A percentile compares a stretch with the other conserved stretches of the same genome.
phyloP scores from a whole-genome alignment of 2,797 vertebrate species.

The Paedocypris micromegethes region DNA sequence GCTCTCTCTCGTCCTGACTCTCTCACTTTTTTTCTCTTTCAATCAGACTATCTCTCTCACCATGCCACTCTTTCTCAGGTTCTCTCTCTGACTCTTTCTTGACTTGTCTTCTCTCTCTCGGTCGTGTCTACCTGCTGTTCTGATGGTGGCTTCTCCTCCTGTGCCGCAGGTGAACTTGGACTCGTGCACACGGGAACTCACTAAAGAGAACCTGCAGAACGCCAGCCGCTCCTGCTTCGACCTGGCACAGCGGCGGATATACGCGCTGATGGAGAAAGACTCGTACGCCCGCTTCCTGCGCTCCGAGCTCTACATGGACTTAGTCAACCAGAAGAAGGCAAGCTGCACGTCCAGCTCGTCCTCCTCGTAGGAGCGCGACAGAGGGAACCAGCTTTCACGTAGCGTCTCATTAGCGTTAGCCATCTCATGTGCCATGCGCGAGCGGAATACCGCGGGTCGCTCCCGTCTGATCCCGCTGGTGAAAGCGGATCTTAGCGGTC shows the following conservation, averaged over 20 bases:
- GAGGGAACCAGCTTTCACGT: conserved; percentile 40
- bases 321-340: conserved; percentile 91
- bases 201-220: conserved; percentile 92
- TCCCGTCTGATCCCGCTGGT: too few species aligned
- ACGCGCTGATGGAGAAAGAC: conserved; percentile 96
- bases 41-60: too few species aligned
- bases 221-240: conserved; percentile 88
- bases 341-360: conserved; percentile 79
- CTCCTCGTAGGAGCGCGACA: conserved; percentile 58
- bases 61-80: too few species aligned
- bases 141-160: conserved; percentile 3
- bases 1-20: too few species aligned
- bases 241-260: conserved; percentile 91
- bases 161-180: conserved; percentile 86
- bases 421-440: conserved; percentile 50
- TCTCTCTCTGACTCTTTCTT: too few species aligned
- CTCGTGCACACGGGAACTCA: conserved; percentile 91
- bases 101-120: too few species aligned
- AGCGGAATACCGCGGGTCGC: background rate
- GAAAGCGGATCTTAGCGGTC: too few species aligned
- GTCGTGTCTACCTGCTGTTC: too few species aligned
- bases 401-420: conserved; percentile 50
- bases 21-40: too few species aligned
- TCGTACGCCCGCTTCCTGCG: conserved; percentile 95
- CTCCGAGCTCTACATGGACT: conserved; percentile 93